These are phyloP conservation scores for Nanorana parkeri DNA, from an alignment of 2,113 vertebrate species.

Conservation along the genomic window DNA sequence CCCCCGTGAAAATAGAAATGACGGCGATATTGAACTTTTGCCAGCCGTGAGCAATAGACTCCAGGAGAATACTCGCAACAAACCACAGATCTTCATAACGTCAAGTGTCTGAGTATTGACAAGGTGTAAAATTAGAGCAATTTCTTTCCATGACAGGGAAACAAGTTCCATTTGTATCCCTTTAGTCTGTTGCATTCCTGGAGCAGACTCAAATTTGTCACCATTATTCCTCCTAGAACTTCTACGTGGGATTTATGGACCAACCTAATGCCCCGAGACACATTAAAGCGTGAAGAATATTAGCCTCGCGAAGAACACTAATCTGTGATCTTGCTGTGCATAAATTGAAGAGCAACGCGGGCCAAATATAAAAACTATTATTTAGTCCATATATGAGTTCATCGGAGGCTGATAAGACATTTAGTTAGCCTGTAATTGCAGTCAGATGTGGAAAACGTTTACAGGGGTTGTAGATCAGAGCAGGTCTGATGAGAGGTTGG, in stretches of 20 bases:
- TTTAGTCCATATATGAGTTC: too few species aligned
- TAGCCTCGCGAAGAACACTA: constrained; percentile 14
- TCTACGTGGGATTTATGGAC: constrained; percentile 30
- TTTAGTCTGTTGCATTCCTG: constrained; percentile 38
- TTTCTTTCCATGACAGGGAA: constrained; percentile 38
- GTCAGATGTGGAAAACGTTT: too few species aligned
- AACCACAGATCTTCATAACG: constrained; percentile 46
- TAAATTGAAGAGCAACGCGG: constrained; percentile 7
- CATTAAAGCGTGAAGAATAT: constrained; percentile 14
- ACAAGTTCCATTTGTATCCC: constrained; percentile 50
- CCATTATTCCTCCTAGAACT: constrained; percentile 40
- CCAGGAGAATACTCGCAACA: neutral
- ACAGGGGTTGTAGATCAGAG: too few species aligned
- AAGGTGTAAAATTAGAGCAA: constrained; percentile 54
- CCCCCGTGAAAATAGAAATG: constrained; percentile 2
- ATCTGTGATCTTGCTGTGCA: constrained; percentile 30
- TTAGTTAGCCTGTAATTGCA: too few species aligned
- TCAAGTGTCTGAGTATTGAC: constrained; percentile 46
- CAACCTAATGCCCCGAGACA: neutral
- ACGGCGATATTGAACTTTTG: constrained; percentile 29
- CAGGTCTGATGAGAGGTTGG: too few species aligned
- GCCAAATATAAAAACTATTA: too few species aligned
- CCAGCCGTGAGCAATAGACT: constrained; percentile 21
- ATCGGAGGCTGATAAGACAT: too few species aligned
- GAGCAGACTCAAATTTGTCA: constrained; percentile 44